These are phyloP conservation scores for Athripsodes cinereus DNA, from an alignment of 2,888 invertebrate species.

Conservation along the genomic window DNA sequence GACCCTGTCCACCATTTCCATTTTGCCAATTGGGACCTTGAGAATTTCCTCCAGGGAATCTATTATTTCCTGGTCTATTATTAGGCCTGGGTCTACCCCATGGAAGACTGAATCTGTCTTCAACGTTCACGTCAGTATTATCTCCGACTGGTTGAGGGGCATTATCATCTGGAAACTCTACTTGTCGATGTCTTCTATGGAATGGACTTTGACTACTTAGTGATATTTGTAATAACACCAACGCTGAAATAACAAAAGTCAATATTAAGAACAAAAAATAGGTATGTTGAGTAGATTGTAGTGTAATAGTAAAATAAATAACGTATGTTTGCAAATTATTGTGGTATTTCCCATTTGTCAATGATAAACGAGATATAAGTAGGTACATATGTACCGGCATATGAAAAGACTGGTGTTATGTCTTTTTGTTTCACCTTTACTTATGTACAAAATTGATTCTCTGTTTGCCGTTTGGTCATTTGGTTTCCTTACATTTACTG, in stretches of 20 bases:
- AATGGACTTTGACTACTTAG: neutral
- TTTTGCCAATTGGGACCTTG: neutral
- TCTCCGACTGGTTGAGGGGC: neutral
- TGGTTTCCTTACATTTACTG: too few species aligned
- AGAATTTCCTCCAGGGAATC: neutral
- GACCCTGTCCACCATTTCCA: neutral
- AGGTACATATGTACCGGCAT: too few species aligned
- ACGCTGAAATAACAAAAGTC: neutral
- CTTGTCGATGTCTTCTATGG: neutral
- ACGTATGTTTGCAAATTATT: too few species aligned
- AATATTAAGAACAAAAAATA: too few species aligned
- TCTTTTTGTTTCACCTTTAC: too few species aligned
- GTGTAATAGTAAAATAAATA: too few species aligned
- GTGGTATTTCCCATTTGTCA: too few species aligned
- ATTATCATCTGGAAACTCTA: neutral
- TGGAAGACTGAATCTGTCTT: constrained; percentile 3
- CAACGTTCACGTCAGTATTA: neutral
- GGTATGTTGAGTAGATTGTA: too few species aligned
- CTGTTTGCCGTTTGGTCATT: too few species aligned
- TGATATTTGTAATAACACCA: neutral
- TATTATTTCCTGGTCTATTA: neutral
- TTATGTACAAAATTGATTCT: too few species aligned
- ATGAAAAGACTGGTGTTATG: too few species aligned
- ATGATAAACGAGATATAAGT: too few species aligned
- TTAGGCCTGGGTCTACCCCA: neutral